Base-by-base conservation (phyloP, 1,140 invertebrate species). In the Panonychus citri region DNA sequence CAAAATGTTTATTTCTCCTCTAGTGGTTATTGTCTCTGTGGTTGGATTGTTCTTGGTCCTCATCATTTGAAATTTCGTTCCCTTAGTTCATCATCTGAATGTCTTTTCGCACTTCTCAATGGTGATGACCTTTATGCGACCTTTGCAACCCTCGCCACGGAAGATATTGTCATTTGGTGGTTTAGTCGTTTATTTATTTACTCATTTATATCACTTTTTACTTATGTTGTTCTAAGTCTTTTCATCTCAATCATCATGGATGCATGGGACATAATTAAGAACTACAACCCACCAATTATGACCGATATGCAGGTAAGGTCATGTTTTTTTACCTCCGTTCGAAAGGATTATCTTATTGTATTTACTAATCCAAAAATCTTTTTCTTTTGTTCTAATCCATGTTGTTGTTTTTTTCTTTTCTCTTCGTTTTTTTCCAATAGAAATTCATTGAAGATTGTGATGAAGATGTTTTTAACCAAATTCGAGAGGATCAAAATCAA, bases 211-310 rank as follows among this genome's bases (percentile, higher is more conserved):
- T 83, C 83, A 56, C 73, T 98, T 46, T 97, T 94, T 68, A 98
- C 97, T 66, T 99, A 98, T 69, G 86, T 97, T 26, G 86, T 99
- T 39, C 74, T 98, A 17, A 94, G 85, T 72, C 78, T 99, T 52
- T 97, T 98, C 68, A 95, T 98, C 66, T 86, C 94, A 42, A 85
- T 99, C 54, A 97, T 99, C 58, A 94, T 96, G 81, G 94, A 98
- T 72, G 87, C 93, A 1, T 98, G 98, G 70, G 94, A 98, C 68
- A 96, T 90, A 1, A 90, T 98, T 50, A 34, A 34, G 12, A 34
- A 34, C 30, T 34, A 34, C 12, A 34, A 24, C 7, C n/a, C 21
- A 8, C 5, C 15, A 19, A 46, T 21, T 10, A 2, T 10, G n/a
- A 46, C 43, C 7, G 43, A 46, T n/a, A 7, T 46, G 17, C 43